These are phyloP conservation scores for Lota lota DNA, from an alignment of 2,113 vertebrate species.

Conservation along the genomic window DNA sequence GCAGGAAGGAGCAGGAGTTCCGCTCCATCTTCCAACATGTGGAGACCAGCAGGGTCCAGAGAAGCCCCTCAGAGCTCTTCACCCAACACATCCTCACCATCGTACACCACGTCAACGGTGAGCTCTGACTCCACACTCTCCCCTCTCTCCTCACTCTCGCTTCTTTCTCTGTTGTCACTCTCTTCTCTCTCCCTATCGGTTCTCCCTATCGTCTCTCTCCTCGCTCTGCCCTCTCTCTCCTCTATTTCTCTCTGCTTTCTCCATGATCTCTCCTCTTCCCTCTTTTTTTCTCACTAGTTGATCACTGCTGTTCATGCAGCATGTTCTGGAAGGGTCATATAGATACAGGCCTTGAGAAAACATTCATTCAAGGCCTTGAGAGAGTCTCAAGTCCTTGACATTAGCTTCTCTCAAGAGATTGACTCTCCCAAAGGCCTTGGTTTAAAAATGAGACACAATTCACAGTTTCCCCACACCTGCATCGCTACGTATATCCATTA, in stretches of 20 bases:
- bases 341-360: no score
- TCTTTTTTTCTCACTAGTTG: background rate
- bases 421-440: no score
- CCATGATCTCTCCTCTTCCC: background rate
- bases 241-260: background rate
- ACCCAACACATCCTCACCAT: slow-evolving; percentile 96
- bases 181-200: background rate
- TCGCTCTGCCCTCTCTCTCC: background rate
- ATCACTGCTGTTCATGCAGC: no score
- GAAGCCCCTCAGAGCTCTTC: slow-evolving; percentile 90
- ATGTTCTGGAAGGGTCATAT: no score
- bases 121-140: slow-evolving; percentile 17
- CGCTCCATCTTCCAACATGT: slow-evolving; percentile 93
- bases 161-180: background rate
- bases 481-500: no score
- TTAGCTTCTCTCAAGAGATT: no score
- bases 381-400: no score
- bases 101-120: slow-evolving; percentile 95
- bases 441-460: no score
- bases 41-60: slow-evolving; percentile 81
- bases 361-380: no score
- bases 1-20: slow-evolving; percentile 91
- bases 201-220: background rate
- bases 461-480: no score
- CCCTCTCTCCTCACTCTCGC: background rate